Evolutionary conservation across 1,140 invertebrate genomes (phyloP), one percentile per base, ranked within the genome.

Genomic region (Philopotamus ludificatus): DNA sequence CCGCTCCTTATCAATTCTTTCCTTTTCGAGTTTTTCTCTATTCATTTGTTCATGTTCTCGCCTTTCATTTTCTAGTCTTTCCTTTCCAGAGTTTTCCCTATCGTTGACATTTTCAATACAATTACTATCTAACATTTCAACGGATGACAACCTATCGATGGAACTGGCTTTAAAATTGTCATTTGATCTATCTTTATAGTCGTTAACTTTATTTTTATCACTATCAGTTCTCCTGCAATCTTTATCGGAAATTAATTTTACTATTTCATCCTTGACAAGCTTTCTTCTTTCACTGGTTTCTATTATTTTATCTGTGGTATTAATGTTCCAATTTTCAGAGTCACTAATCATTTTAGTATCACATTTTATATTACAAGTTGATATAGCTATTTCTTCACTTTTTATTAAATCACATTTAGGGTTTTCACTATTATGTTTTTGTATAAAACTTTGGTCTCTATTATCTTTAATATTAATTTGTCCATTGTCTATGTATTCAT

Each of bases 11-110:
- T 65, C 63, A 51, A 61, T 42, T 58, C 59, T 67, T 39, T 68
- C 65, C 44, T 69, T 71, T 50, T 73, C 63, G 21, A 71, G 28
- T 28, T 71, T 69, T 62, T 77, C 75, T 51, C 68, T 70, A 65
- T 78, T 76, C 4, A 74, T 63, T 66, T 78, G 78, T 62, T 86
- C 83, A 74, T 75, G 67, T 73, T 82, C 73, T 77, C 79, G 15
- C 73, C 75, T 78, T 72, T 85, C 83, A 69, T 74, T 78, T 60
- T 77, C 78, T 26, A 59, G 26, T 1, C 77, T 75, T 42, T 84
- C 80, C 71, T 74, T 78, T 9, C 76, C 75, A 39, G 71, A 71
- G 34, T 71, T 74, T 63, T 76, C 78, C 72, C 55, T 79, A 70
- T 59, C 77, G 62, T 39, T 79, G 74, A 60, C 74, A 75, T 72